Evolutionary conservation across 2,888 invertebrate genomes (phyloP), one percentile per base, ranked within the genome.

Genomic region (Philhelius pedissequus): DNA sequence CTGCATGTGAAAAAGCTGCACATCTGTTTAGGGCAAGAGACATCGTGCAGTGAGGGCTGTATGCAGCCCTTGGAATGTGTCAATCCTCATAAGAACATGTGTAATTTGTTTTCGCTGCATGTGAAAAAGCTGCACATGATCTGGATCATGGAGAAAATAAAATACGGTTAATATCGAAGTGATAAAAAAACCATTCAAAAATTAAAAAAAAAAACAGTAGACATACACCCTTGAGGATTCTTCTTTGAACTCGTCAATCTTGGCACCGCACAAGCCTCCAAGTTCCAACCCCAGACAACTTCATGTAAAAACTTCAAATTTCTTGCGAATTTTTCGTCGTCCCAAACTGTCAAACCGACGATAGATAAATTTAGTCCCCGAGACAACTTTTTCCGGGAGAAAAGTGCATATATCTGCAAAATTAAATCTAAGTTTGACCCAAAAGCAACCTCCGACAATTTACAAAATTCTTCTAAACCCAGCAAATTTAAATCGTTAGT

Each of bases 371-470:
- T 83, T 83, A 78, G 84, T 38, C 66, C 70, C 68, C 66, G 75
- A 84, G 60, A 75, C 80, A 84, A 58, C 68, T 84, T 74, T 78
- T 75, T 79, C 80, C 80, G 80, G 80, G 84, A 76, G 71, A 84
- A 75, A 84, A 84, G 84, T 80, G 43, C 76, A 84, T 75, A 84
- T 84, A 84, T 80, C 71, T 50, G 54, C 71, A 45, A 50, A 71
- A 71, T 68, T 84, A 45, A 45, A 68, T 18, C 54, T 27, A 38
- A 80, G 48, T 71, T 75, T 66, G 30, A 32, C 52, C 20, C 18
- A 40, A 75, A 75, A 68, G 40, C 66, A 35, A 27, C 43, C 38
- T 48, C 45, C 13, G 43, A 48, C 54, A 45, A 70, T 56, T 54
- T 30, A 56, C 13, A 43, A 50, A 18, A 30, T 22, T 54, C 25